Percentiles rank a stretch among this genome's conserved stretches.
phyloP scores from a whole-genome alignment of 2,888 invertebrate genomes.

The Caenorhabditis macrosperma region DNA sequence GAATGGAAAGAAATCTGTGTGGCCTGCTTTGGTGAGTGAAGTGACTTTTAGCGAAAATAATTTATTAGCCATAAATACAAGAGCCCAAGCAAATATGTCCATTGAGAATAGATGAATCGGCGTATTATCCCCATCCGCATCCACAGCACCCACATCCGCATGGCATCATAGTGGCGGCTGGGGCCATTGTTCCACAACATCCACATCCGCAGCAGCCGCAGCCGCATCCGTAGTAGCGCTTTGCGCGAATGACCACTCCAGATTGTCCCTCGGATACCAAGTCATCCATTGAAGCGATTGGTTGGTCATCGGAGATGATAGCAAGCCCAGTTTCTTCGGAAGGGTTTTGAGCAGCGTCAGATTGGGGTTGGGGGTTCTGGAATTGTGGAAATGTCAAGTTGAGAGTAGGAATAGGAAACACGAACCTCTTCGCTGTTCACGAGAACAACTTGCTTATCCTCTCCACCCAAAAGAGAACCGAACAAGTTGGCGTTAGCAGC shows the following conservation, averaged over 20 bases:
- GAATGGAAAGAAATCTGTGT: slow-evolving; percentile 38
- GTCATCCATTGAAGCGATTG: slow-evolving; percentile 22
- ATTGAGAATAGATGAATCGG: not conserved
- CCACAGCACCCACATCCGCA: slow-evolving; percentile 61
- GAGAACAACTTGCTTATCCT: slow-evolving; percentile 17
- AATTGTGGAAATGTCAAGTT: not conserved
- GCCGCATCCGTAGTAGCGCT: slow-evolving; percentile 58
- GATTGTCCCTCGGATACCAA: slow-evolving; percentile 42
- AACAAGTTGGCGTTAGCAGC: slow-evolving; percentile 20
- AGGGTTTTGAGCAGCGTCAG: not conserved
- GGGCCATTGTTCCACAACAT: slow-evolving; percentile 28
- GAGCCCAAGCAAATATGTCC: not conserved
- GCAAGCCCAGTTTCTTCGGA: slow-evolving; percentile 26
- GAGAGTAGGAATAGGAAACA: not conserved
- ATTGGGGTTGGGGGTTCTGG: slow-evolving; percentile 7
- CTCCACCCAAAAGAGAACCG: slow-evolving; percentile 13
- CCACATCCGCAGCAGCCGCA: slow-evolving; percentile 52
- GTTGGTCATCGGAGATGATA: slow-evolving; percentile 11
- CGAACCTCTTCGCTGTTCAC: slow-evolving; percentile 7
- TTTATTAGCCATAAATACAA: not conserved
- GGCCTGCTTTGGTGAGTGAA: slow-evolving; percentile 50
- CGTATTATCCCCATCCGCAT: slow-evolving; percentile 49
- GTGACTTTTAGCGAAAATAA: not conserved
- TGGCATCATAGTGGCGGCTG: slow-evolving; percentile 17
- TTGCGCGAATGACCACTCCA: slow-evolving; percentile 55